Conservation (phyloP, 2,888 invertebrate genomes). For the Celastrina argiolus region DNA sequence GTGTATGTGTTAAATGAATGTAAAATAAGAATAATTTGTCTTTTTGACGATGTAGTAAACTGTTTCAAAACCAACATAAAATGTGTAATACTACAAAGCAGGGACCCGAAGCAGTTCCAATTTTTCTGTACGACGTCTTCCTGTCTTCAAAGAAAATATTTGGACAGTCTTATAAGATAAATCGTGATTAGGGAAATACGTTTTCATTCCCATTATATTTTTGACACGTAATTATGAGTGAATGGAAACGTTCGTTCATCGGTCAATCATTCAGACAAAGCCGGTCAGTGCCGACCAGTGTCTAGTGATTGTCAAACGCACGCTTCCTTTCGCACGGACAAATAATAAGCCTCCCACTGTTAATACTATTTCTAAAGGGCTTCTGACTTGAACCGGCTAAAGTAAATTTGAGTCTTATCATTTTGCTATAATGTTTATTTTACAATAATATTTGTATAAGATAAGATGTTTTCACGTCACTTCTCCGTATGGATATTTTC, state of each 20-base stretch:
- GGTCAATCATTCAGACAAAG: constrained; percentile 43
- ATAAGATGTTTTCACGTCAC: constrained; percentile 12
- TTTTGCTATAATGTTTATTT: background rate
- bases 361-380: constrained; percentile 25
- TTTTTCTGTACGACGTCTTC: too few relatives aligned
- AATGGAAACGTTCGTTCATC: constrained; percentile 36
- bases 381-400: background rate
- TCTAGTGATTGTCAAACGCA: constrained; percentile 43
- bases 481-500: constrained; percentile 33
- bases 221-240: constrained; percentile 24
- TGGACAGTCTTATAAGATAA: background rate
- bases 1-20: background rate
- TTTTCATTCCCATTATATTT: constrained; percentile 22
- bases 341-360: constrained; percentile 48
- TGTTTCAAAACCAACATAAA: background rate
- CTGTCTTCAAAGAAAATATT: background rate
- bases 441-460: background rate
- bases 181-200: constrained; percentile 19
- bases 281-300: constrained; percentile 35
- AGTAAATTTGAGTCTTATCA: constrained; percentile 21
- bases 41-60: background rate
- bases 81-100: background rate
- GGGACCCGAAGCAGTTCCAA: background rate
- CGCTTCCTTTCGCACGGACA: constrained; percentile 42
- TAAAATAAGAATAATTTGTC: background rate